phyloP scores from a whole-genome alignment of 2,888 invertebrate species.

The Parnassius mnemosyne region DNA sequence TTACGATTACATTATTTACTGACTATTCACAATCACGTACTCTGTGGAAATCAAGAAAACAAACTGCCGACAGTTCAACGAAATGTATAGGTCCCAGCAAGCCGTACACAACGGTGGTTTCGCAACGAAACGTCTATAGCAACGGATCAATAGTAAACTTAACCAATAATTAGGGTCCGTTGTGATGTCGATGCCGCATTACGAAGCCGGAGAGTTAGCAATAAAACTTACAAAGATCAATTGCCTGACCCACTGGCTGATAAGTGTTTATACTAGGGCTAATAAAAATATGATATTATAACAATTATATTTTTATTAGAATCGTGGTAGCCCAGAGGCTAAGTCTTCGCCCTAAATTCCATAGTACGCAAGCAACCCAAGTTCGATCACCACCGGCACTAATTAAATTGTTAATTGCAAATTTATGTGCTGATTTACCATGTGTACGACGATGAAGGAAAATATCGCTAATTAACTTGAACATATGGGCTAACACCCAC shows the following conservation, averaged over 20 bases:
- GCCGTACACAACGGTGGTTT: neutral
- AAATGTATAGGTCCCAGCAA: neutral
- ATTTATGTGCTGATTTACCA: too few species aligned
- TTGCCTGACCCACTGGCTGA: neutral
- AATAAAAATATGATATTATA: too few species aligned
- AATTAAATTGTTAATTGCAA: too few species aligned
- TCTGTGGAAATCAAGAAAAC: neutral
- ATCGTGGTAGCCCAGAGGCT: too few species aligned
- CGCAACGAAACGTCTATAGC: conserved; percentile 7
- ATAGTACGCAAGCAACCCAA: too few species aligned
- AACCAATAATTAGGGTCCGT: conserved; percentile 16
- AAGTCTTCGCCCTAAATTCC: too few species aligned
- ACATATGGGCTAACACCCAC: too few species aligned
- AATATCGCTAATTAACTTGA: too few species aligned
- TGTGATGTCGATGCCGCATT: conserved; percentile 3
- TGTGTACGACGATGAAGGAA: too few species aligned
- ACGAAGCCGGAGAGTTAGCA: neutral
- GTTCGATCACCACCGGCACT: too few species aligned
- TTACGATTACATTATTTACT: too few species aligned
- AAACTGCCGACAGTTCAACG: conserved; percentile 2
- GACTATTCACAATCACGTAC: conserved; percentile 5
- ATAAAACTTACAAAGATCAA: conserved; percentile 13
- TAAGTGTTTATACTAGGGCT: neutral
- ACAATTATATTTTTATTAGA: too few species aligned
- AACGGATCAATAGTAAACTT: conserved; percentile 15